Conservation (phyloP, 2,797 vertebrate genomes). For the Sternotherus odoratus region DNA sequence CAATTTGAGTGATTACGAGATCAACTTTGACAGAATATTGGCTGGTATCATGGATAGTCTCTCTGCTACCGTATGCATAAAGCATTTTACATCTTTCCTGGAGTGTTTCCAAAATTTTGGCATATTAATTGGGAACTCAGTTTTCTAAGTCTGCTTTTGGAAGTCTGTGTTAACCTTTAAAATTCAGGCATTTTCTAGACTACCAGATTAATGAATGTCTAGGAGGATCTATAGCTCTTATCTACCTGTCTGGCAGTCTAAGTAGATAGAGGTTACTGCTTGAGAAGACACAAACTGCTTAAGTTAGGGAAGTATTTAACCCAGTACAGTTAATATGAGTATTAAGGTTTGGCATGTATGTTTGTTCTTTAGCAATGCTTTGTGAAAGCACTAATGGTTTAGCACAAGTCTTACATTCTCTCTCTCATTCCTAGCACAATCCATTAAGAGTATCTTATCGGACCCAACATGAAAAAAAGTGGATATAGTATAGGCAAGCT, state of each 20-base stretch:
- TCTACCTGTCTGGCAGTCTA: neutral
- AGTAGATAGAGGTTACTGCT: neutral
- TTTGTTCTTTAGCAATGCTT: neutral
- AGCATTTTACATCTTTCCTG: slow-evolving; percentile 1
- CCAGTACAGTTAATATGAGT: neutral
- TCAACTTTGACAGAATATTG: slow-evolving; percentile 54
- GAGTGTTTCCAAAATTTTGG: neutral
- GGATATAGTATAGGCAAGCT: too few species aligned
- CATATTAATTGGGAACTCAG: neutral
- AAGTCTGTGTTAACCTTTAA: neutral
- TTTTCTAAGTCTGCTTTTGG: neutral
- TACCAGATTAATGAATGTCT: rapidly evolving
- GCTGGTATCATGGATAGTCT: slow-evolving; percentile 26
- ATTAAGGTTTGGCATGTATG: neutral
- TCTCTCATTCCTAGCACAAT: neutral
- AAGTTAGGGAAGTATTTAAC: rapidly evolving
- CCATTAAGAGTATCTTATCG: neutral
- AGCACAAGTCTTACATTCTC: neutral
- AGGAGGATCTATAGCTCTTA: neutral
- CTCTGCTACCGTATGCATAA: neutral
- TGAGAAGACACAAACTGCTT: neutral
- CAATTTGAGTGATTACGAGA: slow-evolving; percentile 49
- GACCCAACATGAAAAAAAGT: neutral
- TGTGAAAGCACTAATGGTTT: neutral
- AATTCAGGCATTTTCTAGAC: neutral